phyloP scores from a whole-genome alignment of 2,797 vertebrate species.

The Coregonus sp. region DNA sequence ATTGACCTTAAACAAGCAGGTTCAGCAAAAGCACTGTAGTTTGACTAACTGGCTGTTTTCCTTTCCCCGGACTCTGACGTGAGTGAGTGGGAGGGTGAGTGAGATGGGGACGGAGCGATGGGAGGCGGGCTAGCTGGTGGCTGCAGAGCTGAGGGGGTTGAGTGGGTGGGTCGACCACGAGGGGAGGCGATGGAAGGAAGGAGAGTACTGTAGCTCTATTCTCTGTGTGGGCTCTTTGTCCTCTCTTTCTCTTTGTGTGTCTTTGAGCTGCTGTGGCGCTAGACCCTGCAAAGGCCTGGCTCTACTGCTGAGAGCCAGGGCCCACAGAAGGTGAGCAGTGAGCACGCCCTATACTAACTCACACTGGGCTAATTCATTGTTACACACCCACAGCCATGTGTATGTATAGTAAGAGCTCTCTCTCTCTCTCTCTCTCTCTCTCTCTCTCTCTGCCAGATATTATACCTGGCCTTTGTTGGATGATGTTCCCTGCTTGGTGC shows the following conservation, averaged over 20 bases:
- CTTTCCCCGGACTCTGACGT: slow-evolving; percentile 28
- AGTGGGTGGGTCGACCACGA: slow-evolving; percentile 8
- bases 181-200: slow-evolving; percentile 12
- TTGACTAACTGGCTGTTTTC: slow-evolving; percentile 64
- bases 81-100: slow-evolving; percentile 31
- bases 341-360: slow-evolving; percentile 37
- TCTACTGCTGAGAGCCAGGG: slow-evolving; percentile 25
- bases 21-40: slow-evolving; percentile 49
- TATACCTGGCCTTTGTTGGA: background rate
- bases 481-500: background rate
- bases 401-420: background rate
- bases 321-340: slow-evolving; percentile 45
- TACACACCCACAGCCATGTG: background rate
- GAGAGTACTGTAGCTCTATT: slow-evolving; percentile 43
- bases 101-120: slow-evolving; percentile 46
- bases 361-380: slow-evolving; percentile 60
- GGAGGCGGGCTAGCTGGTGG: slow-evolving; percentile 43
- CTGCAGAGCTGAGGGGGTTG: slow-evolving; percentile 46
- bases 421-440: background rate
- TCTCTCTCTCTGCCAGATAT: background rate
- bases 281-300: slow-evolving; percentile 42
- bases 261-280: slow-evolving; percentile 22
- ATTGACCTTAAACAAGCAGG: slow-evolving; percentile 76
- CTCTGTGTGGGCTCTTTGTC: slow-evolving; percentile 58
- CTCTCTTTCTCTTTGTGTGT: slow-evolving; percentile 10